Base-by-base conservation (phyloP, 2,888 invertebrate genomes). In the Tridacna crocea region DNA sequence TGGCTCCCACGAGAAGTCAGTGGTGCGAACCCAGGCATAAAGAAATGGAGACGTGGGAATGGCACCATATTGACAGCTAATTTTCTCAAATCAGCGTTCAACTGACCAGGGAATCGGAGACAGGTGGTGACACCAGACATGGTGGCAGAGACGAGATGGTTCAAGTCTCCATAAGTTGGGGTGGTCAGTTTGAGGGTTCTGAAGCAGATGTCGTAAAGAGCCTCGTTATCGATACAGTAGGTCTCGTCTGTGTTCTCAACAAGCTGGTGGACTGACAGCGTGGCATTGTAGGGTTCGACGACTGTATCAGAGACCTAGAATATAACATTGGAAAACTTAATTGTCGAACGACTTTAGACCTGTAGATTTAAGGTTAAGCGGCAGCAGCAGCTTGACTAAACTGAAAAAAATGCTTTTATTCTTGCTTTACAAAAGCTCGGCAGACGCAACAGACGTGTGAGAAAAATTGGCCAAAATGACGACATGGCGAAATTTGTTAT, bases 241-340 rank as follows among this genome's bases (percentile, higher is more conserved):
- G 97, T 97, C 94, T 97, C 97, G 93, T 97, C 97, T 70, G 97
- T 97, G 95, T 97, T 97, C 95, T 97, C 97, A 87, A 97, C 97
- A 89, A 98, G 88, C 79, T 92, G 92, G 78, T 92, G 92, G 68
- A 92, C 92, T 6, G 97, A 97, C 70, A 97, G 95, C 17, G 97
- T 97, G 82, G 97, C 97, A 93, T 97, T 97, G 96, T 97, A 97
- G 10, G 97, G 97, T 94, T 94, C 94, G 4, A 94, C 94, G 26
- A 94, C 94, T 22, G 94, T 97, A 95, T 98, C 97, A 0, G 97
- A 97, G 15, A 97, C 96, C 97, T 94, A 83, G 0, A 87, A 61
- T 27, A 36, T 36, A 36, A 36, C 2, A 36, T 36, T 36, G 8
- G 36, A 36, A 36, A 8, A 8, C 36, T 36, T 36, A 36, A 36